These are phyloP conservation scores for Gallinago jamesoni DNA, from an alignment of 2,113 vertebrate species.

Conservation along the genomic window DNA sequence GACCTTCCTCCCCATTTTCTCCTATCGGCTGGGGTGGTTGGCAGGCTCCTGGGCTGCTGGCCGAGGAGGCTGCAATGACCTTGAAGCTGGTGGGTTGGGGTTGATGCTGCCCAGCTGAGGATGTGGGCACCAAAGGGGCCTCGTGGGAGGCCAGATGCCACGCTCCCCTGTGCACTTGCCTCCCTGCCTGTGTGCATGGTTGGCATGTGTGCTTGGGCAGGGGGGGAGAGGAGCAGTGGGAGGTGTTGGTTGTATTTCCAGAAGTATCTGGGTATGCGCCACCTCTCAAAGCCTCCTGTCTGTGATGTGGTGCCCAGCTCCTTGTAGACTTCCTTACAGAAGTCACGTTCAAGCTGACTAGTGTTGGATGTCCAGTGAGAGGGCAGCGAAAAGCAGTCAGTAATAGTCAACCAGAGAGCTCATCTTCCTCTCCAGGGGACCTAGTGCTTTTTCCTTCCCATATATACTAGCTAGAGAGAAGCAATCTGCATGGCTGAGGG, in stretches of 20 bases:
- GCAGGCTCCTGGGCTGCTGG: not conserved
- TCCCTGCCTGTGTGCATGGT: rapidly evolving
- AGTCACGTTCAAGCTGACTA: not conserved
- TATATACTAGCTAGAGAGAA: not conserved
- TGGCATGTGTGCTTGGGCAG: rapidly evolving
- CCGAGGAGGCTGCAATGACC: rapidly evolving
- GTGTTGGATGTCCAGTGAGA: rapidly evolving
- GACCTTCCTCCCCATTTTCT: not conserved
- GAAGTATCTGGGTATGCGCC: rapidly evolving
- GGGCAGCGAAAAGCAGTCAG: not conserved
- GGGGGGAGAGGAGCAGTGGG: not conserved
- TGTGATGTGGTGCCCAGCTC: rapidly evolving
- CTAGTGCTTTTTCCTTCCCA: not conserved
- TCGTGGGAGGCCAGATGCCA: rapidly evolving
- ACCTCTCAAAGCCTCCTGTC: not conserved
- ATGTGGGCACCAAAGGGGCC: rapidly evolving
- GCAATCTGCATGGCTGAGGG: rapidly evolving
- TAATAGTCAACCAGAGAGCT: not conserved
- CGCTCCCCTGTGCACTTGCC: not conserved
- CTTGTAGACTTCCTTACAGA: not conserved
- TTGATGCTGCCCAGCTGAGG: not conserved
- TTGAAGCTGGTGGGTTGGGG: not conserved
- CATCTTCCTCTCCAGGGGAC: not conserved
- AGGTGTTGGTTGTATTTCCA: not conserved
- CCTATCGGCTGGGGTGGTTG: rapidly evolving